phyloP scores from a whole-genome alignment of 64 coral and sea anemone species.

The Pocillopora damicornis region DNA sequence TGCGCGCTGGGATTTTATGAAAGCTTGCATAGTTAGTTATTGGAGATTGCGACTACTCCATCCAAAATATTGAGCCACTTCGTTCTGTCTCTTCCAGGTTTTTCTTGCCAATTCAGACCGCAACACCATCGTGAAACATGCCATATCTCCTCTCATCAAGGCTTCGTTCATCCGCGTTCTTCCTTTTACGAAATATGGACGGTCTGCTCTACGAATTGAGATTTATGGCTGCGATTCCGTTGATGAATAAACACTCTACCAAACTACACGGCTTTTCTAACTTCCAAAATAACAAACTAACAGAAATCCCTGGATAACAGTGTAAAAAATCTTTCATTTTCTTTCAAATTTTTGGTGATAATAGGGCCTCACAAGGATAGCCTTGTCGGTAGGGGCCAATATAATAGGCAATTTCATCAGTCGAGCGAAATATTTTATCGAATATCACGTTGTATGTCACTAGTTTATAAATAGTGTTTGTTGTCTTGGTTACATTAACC shows the following conservation, averaged over 20 bases:
- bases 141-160: conserved; percentile 2
- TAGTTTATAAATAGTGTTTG: too few species aligned
- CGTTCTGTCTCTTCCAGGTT: not conserved
- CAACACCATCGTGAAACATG: not conserved
- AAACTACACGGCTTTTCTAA: not conserved
- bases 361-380: too few species aligned
- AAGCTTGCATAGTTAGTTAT: not conserved
- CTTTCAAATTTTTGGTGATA: too few species aligned
- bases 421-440: too few species aligned
- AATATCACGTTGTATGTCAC: not conserved
- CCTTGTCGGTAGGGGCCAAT: too few species aligned
- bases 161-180: conserved; percentile 14
- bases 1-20: too few species aligned
- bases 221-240: conserved; percentile 24
- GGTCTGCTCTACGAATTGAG: conserved; percentile 14
- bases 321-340: too few species aligned
- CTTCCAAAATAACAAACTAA: too few species aligned
- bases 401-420: too few species aligned
- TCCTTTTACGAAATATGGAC: not conserved
- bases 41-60: not conserved
- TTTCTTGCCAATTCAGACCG: conserved; percentile 5
- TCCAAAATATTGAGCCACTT: not conserved
- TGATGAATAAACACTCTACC: not conserved
- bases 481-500: too few species aligned
- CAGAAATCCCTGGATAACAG: too few species aligned